Percentiles rank a stretch among this genome's conserved stretches.
Evolutionary conservation across 1,140 invertebrate species (phyloP).

Genomic region (Dreissena polymorpha): DNA sequence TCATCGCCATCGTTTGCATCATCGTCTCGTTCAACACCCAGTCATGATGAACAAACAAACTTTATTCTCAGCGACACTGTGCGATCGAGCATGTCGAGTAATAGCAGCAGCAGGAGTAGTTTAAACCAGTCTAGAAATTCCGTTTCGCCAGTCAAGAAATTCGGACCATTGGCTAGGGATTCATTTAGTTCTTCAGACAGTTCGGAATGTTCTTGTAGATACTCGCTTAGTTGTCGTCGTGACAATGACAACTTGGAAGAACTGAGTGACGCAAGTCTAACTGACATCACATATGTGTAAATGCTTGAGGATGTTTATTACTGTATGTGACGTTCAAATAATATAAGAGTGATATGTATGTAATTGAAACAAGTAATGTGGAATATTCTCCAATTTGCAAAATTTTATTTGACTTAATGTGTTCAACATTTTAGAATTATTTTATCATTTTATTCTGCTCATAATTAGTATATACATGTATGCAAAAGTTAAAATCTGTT

Average conservation of each 20-base stretch:
- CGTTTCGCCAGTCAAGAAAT: constrained; percentile 22
- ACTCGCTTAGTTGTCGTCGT: constrained; percentile 45
- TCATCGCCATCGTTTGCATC: constrained; percentile 5
- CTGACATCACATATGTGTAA: constrained; percentile 53
- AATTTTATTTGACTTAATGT: neutral
- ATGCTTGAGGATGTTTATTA: neutral
- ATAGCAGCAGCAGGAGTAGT: constrained; percentile 27
- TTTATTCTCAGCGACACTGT: constrained; percentile 29
- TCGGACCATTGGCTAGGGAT: constrained; percentile 46
- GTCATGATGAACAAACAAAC: constrained; percentile 10
- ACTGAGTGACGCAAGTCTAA: constrained; percentile 26
- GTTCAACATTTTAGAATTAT: too few relatives aligned
- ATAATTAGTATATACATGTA: neutral
- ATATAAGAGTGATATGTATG: neutral
- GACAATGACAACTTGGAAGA: constrained; percentile 45
- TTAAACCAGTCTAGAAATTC: neutral
- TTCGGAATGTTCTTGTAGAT: constrained; percentile 46
- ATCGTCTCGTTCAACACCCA: constrained; percentile 1
- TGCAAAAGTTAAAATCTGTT: too few relatives aligned
- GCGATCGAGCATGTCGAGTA: constrained; percentile 42
- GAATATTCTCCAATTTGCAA: neutral
- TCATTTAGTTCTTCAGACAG: constrained; percentile 47
- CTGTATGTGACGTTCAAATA: constrained; percentile 25
- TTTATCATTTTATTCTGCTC: neutral
- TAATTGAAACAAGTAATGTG: neutral